Evolutionary conservation across 2,113 vertebrate genomes (phyloP).

Genomic region (Montifringilla adamsi): DNA sequence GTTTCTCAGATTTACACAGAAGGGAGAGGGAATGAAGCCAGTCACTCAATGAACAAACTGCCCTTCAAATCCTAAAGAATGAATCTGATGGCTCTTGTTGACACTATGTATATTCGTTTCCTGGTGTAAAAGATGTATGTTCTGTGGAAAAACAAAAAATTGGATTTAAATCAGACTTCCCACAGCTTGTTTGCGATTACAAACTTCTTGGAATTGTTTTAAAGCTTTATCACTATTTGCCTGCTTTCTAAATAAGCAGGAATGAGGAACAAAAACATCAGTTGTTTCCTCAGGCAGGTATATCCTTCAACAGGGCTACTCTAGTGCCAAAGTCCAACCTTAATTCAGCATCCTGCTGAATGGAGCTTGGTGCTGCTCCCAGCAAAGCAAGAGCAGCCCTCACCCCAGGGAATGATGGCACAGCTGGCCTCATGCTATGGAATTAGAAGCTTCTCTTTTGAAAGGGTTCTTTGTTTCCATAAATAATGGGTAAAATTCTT

Average conservation of each 20-base stretch:
- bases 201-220: constrained; percentile 21
- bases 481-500: background rate
- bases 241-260: constrained; percentile 22
- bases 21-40: background rate
- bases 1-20: background rate
- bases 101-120: background rate
- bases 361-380: background rate
- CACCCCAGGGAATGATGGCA: background rate
- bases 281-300: background rate
- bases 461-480: constrained; percentile 16
- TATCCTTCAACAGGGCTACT: background rate
- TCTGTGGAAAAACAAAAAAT: background rate
- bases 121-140: background rate
- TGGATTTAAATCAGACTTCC: constrained; percentile 22
- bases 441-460: background rate
- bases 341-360: background rate
- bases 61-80: background rate
- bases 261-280: constrained; percentile 42
- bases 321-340: background rate
- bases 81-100: background rate
- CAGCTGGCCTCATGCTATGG: background rate
- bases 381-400: background rate
- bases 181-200: background rate
- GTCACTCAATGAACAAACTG: background rate
- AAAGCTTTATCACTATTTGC: constrained; percentile 9